Evolutionary conservation across 2,888 invertebrate species (phyloP).

Genomic region (Brachypterus glaber): DNA sequence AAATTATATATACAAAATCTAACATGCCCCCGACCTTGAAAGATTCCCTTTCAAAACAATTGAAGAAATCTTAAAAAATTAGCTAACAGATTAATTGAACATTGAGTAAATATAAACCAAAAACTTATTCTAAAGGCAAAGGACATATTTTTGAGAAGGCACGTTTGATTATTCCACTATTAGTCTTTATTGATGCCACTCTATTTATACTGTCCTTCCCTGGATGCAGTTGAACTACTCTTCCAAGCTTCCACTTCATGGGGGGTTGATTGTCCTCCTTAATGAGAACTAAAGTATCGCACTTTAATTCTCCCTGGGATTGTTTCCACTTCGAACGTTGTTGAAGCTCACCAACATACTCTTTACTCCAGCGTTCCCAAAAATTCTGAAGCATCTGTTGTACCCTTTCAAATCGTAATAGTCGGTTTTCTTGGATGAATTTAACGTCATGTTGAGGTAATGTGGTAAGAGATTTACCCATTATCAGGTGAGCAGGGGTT

Average conservation of each 20-base stretch:
- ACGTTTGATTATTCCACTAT: conserved; percentile 13
- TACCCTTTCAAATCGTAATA: conserved; percentile 8
- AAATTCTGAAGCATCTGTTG: conserved; percentile 13
- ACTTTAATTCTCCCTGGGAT: conserved; percentile 1
- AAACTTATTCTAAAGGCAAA: no score
- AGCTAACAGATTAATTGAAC: no score
- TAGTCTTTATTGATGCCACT: conserved; percentile 8
- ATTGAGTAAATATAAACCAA: no score
- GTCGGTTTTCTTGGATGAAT: conserved; percentile 6
- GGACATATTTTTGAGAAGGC: conserved; percentile 17
- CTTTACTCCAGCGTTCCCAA: conserved; percentile 11
- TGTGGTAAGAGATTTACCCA: no score
- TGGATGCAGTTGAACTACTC: conserved; percentile 10
- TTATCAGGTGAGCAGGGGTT: not conserved
- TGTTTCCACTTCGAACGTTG: conserved; percentile 14
- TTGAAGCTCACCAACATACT: conserved; percentile 15
- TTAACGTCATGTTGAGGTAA: conserved; percentile 3
- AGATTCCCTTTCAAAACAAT: no score
- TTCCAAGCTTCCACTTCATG: conserved; percentile 14
- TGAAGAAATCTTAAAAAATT: no score
- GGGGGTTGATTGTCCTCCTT: conserved; percentile 17
- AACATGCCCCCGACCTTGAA: no score
- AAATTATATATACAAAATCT: no score
- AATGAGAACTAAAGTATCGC: conserved; percentile 13
- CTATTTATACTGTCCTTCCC: conserved; percentile 10